phyloP scores from a whole-genome alignment of 2,797 vertebrate species.

The Carduelis carduelis region DNA sequence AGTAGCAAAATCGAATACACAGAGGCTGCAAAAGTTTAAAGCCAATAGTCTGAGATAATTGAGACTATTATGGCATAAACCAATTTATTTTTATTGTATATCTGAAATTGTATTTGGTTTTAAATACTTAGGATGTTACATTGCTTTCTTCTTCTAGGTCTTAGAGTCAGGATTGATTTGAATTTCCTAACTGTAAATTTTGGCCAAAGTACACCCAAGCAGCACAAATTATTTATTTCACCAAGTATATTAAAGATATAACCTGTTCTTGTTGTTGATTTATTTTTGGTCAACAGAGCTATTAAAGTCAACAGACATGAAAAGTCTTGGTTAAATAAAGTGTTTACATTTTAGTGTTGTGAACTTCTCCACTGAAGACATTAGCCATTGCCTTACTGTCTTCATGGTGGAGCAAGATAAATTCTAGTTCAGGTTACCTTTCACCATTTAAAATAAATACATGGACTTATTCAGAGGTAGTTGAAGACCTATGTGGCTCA shows the following conservation, averaged over 20 bases:
- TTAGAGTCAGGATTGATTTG: not conserved
- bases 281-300: not conserved
- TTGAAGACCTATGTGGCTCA: not conserved
- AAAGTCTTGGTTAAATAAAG: not conserved
- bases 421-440: not conserved
- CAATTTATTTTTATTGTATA: not conserved
- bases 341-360: not conserved
- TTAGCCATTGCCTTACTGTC: not conserved
- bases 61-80: not conserved
- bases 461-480: not conserved
- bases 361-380: not conserved
- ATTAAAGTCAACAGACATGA: conserved; percentile 11
- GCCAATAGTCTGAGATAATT: not conserved
- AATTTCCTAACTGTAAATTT: conserved; percentile 4
- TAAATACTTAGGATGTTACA: not conserved
- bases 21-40: not conserved
- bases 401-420: not conserved
- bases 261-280: not conserved
- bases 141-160: not conserved
- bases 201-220: not conserved
- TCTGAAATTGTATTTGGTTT: not conserved
- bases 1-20: not conserved
- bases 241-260: not conserved
- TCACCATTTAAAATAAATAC: not conserved
- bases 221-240: not conserved